Evolutionary conservation across 2,888 invertebrate genomes (phyloP), one percentile per base, ranked within the genome.

Genomic region (Dysmachus trigonus): DNA sequence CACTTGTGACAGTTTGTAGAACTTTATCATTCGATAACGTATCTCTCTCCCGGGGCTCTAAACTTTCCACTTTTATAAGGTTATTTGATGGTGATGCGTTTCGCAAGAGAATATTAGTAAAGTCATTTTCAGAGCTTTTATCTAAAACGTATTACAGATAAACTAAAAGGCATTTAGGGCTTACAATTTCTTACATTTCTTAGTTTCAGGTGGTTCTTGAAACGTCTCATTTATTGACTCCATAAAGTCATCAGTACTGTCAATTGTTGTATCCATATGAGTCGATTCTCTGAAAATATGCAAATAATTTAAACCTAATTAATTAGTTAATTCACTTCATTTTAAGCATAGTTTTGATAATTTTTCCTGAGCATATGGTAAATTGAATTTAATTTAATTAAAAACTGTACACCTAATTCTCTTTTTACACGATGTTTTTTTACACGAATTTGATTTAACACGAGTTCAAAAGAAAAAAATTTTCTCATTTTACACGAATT

Each of bases 81-180:
- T 51, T 13, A 22, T 51, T 27, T 22, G 47, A n/a, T 15, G 77
- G 41, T 3, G 47, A 47, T 27, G 27, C 15, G 38, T 77, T 41
- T 27, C 77, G 77, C 27, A 77, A 30, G 27, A 77, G 77, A 41
- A 77, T 77, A 35, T 77, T 30, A 27, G 41, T 77, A 27, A 77
- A 77, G 30, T 77, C 77, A 47, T 77, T 77, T 47, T 41, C 77
- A 77, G 13, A 22, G 15, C 27, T 41, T 47, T 77, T 77, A 27
- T 77, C 77, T 77, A n/a, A 15, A 77, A 77, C 0, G 13, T 27
- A 18, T 62, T n/a, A n/a, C n/a, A 30, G 4, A 73, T 33, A 2
- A 15, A 73, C 1, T 31, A 31, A n/a, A 33, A 30, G 10, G 31
- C 15, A 10, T 62, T 18, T 62, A 62, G 2, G 27, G 13, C 10